Percentiles rank a stretch among this genome's conserved stretches.
These are phyloP conservation scores for Drosophila mettleri DNA, from an alignment of 2,888 invertebrate genomes.

Conservation along the genomic window DNA sequence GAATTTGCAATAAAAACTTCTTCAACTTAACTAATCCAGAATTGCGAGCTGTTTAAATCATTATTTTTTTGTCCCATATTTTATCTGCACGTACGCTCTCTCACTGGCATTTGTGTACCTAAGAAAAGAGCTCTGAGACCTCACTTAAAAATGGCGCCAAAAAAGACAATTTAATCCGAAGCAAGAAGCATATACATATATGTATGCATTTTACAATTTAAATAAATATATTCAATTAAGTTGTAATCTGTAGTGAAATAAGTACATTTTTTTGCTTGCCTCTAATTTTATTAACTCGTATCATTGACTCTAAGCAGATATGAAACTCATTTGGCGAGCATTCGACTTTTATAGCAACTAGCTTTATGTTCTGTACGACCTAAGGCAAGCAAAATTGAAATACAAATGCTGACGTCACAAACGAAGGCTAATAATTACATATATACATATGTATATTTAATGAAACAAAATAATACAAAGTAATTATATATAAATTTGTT, in stretches of 20 bases:
- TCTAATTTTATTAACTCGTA: background rate
- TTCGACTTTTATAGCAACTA: slow-evolving; percentile 36
- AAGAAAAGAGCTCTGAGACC: slow-evolving; percentile 41
- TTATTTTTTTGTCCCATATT: slow-evolving; percentile 26
- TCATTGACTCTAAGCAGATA: background rate
- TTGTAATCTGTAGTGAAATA: too few species aligned
- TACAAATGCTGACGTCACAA: slow-evolving; percentile 45
- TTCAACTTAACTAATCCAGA: slow-evolving; percentile 30
- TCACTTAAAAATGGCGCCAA: slow-evolving; percentile 73
- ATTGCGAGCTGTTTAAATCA: slow-evolving; percentile 5
- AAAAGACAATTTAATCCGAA: slow-evolving; percentile 3
- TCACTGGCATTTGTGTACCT: slow-evolving; percentile 31
- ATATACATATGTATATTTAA: too few species aligned
- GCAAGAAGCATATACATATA: slow-evolving; percentile 3
- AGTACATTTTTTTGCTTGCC: background rate
- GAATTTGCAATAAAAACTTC: slow-evolving; percentile 46
- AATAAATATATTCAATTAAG: background rate
- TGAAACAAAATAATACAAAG: too few species aligned
- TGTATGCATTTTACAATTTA: too few species aligned
- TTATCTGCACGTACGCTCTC: slow-evolving; percentile 39
- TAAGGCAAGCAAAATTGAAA: slow-evolving; percentile 32
- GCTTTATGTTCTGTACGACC: slow-evolving; percentile 32
- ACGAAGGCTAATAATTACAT: too few species aligned
- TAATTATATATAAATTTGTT: too few species aligned
- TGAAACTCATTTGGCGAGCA: background rate